Evolutionary conservation across 2,888 invertebrate genomes (phyloP), one percentile per base, ranked within the genome.

Genomic region (Hypena proboscidalis): DNA sequence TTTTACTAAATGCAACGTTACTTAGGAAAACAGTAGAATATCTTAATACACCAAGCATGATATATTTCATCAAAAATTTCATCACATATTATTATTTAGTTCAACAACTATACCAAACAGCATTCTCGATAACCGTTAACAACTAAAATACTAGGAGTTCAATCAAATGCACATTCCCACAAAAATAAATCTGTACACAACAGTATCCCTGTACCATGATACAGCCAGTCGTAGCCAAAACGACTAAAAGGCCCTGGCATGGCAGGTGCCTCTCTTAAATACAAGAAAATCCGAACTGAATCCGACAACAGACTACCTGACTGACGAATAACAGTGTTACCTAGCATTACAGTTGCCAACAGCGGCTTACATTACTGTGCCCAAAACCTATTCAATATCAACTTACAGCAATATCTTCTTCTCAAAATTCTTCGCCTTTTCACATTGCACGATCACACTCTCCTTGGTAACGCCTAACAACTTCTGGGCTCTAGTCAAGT

Each of bases 401-500:
- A 56, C 29, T 72, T 82, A 87, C 71, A 87, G 69, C 53, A 86
- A 68, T 37, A 77, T 79, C 25, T 80, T 80, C 40, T 74, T 74
- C 1, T 79, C 77, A 19, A 64, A 64, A 47, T 46, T 47, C 32
- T 60, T 69, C 9, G 54, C 31, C 30, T 72, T 77, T 11, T 75
- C 73, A 35, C 71, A 73, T 23, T 66, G 65, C 3, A 78, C 55
- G 6, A 82, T 57, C 7, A 85, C 74, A 26, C 85, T 80, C 10
- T 84, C 83, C 0, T 60, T 63, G 7, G 77, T 73, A 1, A 58
- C 67, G 8, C 74, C 76, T 55, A 90, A 61, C 67, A 88, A 41
- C 39, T 87, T 83, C 58, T 85, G 85, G 4, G 90, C 89, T 41
- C 81, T 73, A 1, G 71, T 78, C 68, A 90, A 60, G 42, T 90